Conservation (phyloP, 1,140 invertebrate genomes). For the Periplaneta americana region DNA sequence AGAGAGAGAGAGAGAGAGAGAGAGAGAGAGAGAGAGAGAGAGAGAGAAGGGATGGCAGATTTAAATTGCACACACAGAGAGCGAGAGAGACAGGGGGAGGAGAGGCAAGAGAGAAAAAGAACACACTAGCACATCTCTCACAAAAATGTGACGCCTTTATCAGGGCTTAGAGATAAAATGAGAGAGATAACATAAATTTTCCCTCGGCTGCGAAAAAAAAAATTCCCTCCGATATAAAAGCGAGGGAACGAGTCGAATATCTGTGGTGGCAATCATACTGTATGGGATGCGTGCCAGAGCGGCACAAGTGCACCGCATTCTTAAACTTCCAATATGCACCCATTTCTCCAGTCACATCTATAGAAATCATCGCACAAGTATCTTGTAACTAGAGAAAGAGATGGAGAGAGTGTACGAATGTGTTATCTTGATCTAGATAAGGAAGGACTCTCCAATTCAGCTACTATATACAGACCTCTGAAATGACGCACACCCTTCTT, state of each 20-base stretch:
- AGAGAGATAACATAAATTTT: slow-evolving; percentile 10
- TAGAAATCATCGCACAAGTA: too few species aligned
- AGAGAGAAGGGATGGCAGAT: too few species aligned
- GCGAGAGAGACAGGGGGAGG: not conserved
- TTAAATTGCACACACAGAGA: too few species aligned
- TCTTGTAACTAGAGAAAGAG: too few species aligned
- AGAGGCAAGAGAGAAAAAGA: not conserved
- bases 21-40: slow-evolving; percentile 5
- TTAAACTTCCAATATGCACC: not conserved
- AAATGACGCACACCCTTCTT: too few species aligned
- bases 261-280: not conserved
- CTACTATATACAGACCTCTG: too few species aligned
- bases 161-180: slow-evolving; percentile 6
- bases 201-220: not conserved
- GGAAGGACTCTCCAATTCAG: not conserved
- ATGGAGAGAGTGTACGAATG: not conserved
- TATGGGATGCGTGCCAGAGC: not conserved
- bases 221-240: not conserved
- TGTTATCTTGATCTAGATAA: not conserved
- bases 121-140: slow-evolving; percentile 11
- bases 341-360: too few species aligned
- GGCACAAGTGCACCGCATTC: not conserved
- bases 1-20: not conserved
- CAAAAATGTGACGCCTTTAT: slow-evolving; percentile 14
- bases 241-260: not conserved